A percentile compares a stretch with the other conserved stretches of the same genome.
These are phyloP conservation scores for Drepanosiphum platanoidis DNA, from an alignment of 2,888 invertebrate genomes.

Conservation along the genomic window DNA sequence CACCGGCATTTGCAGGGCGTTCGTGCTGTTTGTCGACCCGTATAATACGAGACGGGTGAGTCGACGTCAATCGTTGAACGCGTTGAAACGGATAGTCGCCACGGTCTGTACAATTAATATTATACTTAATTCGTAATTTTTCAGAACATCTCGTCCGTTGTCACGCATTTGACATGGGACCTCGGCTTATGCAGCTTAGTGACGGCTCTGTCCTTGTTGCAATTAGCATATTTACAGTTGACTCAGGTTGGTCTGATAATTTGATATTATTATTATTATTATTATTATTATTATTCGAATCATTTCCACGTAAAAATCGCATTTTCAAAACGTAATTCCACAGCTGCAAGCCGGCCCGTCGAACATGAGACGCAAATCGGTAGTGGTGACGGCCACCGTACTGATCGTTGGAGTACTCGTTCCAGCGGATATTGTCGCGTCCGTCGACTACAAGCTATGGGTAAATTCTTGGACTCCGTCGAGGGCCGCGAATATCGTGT, in stretches of 20 bases:
- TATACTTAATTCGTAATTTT: conserved; percentile 62
- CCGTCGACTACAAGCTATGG: conserved; percentile 55
- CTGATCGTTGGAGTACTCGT: conserved; percentile 45
- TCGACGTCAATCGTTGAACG: conserved; percentile 23
- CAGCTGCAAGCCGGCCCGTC: conserved; percentile 20
- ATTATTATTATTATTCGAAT: too few relatives aligned
- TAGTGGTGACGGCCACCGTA: conserved; percentile 55
- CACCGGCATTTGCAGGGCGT: conserved; percentile 70
- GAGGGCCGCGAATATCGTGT: too few relatives aligned
- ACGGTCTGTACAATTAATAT: too few relatives aligned
- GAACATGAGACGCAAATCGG: conserved; percentile 60
- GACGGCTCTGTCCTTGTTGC: conserved; percentile 72
- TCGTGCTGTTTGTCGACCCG: conserved; percentile 71
- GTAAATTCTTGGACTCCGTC: background rate
- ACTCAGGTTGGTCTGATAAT: conserved; percentile 68
- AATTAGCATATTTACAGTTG: conserved; percentile 71
- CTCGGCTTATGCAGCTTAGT: conserved; percentile 72
- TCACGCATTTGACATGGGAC: conserved; percentile 71
- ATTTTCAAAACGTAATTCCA: background rate
- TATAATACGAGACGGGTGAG: conserved; percentile 71
- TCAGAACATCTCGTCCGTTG: conserved; percentile 69
- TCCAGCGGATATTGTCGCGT: conserved; percentile 55
- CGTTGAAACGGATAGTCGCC: too few relatives aligned
- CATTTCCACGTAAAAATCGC: too few relatives aligned
- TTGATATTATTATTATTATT: too few relatives aligned